Conservation (phyloP, 2,797 vertebrate species). For the Rhabdomys pumilio region DNA sequence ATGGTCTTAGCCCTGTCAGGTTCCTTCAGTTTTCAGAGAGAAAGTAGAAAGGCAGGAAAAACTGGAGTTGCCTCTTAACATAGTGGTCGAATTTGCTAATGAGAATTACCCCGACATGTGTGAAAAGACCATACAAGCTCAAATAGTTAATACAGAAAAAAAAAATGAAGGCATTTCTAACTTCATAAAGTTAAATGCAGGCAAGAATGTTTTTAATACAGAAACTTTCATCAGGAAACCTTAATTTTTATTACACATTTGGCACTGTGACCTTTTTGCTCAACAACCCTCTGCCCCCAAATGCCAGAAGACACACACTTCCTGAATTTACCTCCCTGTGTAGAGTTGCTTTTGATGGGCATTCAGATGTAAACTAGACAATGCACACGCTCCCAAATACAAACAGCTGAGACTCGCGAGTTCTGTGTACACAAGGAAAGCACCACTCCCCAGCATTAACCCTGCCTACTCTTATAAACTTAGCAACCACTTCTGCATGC, state of each 20-base stretch:
- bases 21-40: not conserved
- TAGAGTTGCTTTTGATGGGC: conserved; percentile 72
- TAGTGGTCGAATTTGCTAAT: conserved; percentile 60
- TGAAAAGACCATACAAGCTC: conserved; percentile 57
- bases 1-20: not conserved
- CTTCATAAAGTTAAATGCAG: conserved; percentile 48
- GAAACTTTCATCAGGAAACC: conserved; percentile 38
- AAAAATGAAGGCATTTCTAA: conserved; percentile 15
- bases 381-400: conserved; percentile 63
- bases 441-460: conserved; percentile 83
- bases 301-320: conserved; percentile 67
- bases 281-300: not conserved
- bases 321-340: conserved; percentile 57
- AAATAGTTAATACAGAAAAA: conserved; percentile 31
- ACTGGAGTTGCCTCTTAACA: not conserved
- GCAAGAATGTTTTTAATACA: conserved; percentile 19
- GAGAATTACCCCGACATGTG: conserved; percentile 66
- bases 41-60: not conserved
- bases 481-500: conserved; percentile 86
- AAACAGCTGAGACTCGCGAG: conserved; percentile 76
- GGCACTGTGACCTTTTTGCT: not conserved
- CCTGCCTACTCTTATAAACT: conserved; percentile 83
- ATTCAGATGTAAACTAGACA: conserved; percentile 84
- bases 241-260: conserved; percentile 29
- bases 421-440: conserved; percentile 42